These are phyloP conservation scores for Euspilapteryx auroguttella DNA, from an alignment of 2,888 invertebrate species.

Conservation along the genomic window DNA sequence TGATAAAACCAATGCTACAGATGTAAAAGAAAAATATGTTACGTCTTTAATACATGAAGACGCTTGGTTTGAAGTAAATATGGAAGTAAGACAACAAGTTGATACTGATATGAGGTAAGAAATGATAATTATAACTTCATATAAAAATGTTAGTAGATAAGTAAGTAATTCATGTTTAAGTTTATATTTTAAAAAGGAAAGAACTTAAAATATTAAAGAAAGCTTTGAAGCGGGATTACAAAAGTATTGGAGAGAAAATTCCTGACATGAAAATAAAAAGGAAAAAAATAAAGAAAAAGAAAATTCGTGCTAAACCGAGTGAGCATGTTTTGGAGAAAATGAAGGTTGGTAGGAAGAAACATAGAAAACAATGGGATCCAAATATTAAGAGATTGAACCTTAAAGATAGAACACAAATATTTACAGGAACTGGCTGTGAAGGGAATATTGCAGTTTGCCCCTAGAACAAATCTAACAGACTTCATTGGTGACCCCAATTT, in stretches of 20 bases:
- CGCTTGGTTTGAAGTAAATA: constrained; percentile 18
- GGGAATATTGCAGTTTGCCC: constrained; percentile 23
- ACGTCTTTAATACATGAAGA: constrained; percentile 15
- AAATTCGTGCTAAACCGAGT: constrained; percentile 6
- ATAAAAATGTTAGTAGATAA: too few species aligned
- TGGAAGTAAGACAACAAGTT: constrained; percentile 16
- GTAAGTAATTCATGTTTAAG: too few species aligned
- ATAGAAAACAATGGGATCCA: too few species aligned
- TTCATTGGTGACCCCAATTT: constrained; percentile 35
- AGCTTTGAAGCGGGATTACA: constrained; percentile 28
- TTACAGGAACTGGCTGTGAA: constrained; percentile 19
- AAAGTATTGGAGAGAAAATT: constrained; percentile 15
- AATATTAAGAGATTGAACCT: too few species aligned
- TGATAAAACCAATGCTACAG: constrained; percentile 15
- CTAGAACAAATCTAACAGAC: constrained; percentile 18
- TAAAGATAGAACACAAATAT: too few species aligned
- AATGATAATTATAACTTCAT: too few species aligned
- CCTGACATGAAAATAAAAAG: constrained; percentile 12
- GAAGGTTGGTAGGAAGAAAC: constrained; percentile 14
- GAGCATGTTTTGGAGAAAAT: constrained; percentile 17
- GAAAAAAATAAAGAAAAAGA: constrained; percentile 12
- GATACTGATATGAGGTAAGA: constrained; percentile 23
- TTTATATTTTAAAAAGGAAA: too few species aligned
- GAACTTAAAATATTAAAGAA: constrained; percentile 21
- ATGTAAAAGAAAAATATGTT: constrained; percentile 22